Evolutionary conservation across 2,888 invertebrate species (phyloP).

Genomic region (Aporophyla nigra): DNA sequence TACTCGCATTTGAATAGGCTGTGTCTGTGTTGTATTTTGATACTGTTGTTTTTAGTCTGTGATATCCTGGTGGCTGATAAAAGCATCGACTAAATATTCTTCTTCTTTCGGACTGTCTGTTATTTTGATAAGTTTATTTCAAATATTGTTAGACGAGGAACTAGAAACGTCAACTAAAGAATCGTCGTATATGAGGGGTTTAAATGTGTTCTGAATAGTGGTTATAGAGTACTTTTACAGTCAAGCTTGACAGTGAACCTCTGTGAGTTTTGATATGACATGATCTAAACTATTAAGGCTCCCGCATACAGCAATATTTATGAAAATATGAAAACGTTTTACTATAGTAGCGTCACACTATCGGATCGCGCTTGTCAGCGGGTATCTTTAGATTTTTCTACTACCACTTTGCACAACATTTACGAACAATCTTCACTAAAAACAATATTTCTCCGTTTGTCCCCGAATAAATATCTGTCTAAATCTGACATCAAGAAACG

Average conservation of each 20-base stretch:
- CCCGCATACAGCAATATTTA: too few species aligned
- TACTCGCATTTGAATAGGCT: conserved; percentile 8
- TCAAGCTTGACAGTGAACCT: not conserved
- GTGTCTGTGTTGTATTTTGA: not conserved
- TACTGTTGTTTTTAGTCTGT: not conserved
- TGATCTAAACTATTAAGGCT: not conserved
- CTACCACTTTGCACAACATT: too few species aligned
- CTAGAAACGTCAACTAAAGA: too few species aligned
- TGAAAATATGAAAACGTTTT: too few species aligned
- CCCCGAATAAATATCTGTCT: not conserved
- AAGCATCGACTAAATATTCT: not conserved
- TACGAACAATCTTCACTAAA: not conserved
- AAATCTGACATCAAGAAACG: not conserved
- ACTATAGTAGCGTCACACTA: too few species aligned
- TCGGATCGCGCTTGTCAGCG: too few species aligned
- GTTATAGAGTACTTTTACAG: not conserved
- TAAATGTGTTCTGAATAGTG: not conserved
- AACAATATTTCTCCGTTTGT: not conserved
- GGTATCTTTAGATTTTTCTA: too few species aligned
- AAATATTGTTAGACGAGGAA: too few species aligned
- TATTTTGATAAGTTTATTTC: not conserved
- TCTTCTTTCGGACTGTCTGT: not conserved
- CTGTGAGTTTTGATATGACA: not conserved
- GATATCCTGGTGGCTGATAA: too few species aligned
- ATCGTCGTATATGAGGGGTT: not conserved